Evolutionary conservation across 2,888 invertebrate species (phyloP), one percentile per base, ranked within the genome.

Genomic region (Trachelus tabidus): DNA sequence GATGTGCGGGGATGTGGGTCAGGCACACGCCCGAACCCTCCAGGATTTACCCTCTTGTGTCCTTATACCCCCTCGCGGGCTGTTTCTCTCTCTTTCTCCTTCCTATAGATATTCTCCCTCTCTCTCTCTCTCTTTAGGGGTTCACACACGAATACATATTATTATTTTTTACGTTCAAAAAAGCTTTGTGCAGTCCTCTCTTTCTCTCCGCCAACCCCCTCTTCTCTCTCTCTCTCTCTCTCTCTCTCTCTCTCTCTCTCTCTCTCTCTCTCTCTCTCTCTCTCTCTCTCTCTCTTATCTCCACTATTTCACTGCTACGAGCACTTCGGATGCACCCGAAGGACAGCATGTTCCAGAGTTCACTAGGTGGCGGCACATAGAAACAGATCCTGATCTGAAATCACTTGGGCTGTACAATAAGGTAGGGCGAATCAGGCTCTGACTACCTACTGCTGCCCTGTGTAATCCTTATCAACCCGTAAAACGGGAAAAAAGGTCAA

Each of bases 1-100:
- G 87, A 86, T 85, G 85, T 82, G 80, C 82, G 82, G 84, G 83
- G 85, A 88, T 88, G 85, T 88, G 87, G 87, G 88, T 88, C 88
- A 87, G 87, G 84, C 85, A 86, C 83, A 87, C 86, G 87, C 85
- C 86, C 87, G 85, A 82, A 83, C 85, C 84, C 84, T 80, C 83
- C 83, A 84, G 85, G 84, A 87, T 82, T 85, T 84, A 79, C 79
- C 56, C 85, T 79, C 85, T 78, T 82, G 75, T 71, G 56, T 71
- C 23, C 31, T 30, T 71, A 31, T 4, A 35, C 35, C 15, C 77
- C 79, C 81, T 79, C 82, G 74, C 81, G 73, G 79, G 33, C 31
- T 69, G 35, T 35, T 30, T 31, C 12, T 40, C 40, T 40, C 40
- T 56, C 40, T 56, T 23, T 1, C 9, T 23, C 9, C 0, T 23